Conservation (phyloP, 2,113 vertebrate species). For the Oxyruncus cristatus region DNA sequence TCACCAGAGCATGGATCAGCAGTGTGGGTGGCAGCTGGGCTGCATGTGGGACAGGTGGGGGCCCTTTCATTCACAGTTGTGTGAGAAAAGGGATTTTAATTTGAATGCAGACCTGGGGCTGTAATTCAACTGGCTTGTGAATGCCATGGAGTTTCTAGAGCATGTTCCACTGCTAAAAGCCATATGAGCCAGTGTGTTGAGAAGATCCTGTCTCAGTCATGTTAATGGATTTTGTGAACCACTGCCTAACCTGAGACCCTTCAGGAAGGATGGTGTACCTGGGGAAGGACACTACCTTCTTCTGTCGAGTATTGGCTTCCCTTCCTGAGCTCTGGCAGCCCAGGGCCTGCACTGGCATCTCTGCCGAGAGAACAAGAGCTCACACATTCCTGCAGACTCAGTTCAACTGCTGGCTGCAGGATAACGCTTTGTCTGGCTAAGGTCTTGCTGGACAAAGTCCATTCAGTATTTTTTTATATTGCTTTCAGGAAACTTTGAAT, state of each 20-base stretch:
- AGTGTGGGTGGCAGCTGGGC: background rate
- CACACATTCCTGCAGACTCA: rapidly evolving
- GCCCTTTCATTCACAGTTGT: background rate
- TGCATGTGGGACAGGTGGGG: background rate
- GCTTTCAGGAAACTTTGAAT: background rate
- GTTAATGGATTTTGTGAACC: background rate
- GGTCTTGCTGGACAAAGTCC: background rate
- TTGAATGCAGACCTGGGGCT: background rate
- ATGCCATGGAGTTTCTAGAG: rapidly evolving
- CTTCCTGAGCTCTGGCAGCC: background rate
- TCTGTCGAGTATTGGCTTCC: background rate
- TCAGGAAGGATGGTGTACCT: background rate
- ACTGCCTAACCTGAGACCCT: background rate
- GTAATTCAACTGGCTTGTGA: background rate
- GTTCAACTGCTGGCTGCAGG: background rate
- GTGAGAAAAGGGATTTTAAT: background rate
- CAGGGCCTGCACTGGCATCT: background rate
- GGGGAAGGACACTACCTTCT: background rate
- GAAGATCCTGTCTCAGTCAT: background rate
- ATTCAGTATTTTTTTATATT: background rate
- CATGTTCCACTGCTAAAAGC: background rate
- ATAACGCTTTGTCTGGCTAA: background rate
- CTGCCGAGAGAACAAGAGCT: background rate
- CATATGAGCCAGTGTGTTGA: rapidly evolving
- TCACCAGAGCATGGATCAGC: background rate